phyloP scores from a whole-genome alignment of 1,140 invertebrate species.

The Venturia canescens region DNA sequence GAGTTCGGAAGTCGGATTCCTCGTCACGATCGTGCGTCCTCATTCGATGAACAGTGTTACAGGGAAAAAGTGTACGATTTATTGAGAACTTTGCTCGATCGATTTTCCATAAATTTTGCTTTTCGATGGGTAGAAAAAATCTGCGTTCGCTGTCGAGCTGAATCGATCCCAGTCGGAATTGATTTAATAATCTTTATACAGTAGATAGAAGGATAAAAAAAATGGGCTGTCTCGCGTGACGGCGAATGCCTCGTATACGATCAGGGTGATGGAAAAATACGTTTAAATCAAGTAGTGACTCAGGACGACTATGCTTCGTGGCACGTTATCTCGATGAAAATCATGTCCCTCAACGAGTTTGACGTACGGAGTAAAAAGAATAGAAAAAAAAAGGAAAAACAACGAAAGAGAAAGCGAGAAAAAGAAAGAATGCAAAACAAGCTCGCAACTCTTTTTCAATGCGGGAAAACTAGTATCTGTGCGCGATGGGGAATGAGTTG shows the following conservation, averaged over 20 bases:
- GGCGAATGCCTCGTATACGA: not conserved
- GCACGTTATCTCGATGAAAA: slow-evolving; percentile 1
- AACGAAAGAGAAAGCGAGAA: too few relatives aligned
- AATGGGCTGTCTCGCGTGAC: not conserved
- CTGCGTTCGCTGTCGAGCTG: too few relatives aligned
- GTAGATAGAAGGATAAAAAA: not conserved
- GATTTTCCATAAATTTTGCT: too few relatives aligned
- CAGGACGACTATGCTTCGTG: not conserved
- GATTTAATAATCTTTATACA: not conserved
- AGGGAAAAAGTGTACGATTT: too few relatives aligned
- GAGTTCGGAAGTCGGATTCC: too few relatives aligned
- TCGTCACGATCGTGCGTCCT: too few relatives aligned
- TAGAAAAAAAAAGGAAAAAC: not conserved
- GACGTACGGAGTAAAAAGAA: not conserved
- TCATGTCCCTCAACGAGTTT: slow-evolving; percentile 12
- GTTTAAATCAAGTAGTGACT: slow-evolving; percentile 7
- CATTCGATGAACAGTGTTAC: too few relatives aligned
- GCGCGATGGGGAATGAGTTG: not conserved
- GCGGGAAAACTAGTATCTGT: slow-evolving; percentile 12
- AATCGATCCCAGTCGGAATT: too few relatives aligned
- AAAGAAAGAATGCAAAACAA: not conserved
- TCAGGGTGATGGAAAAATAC: slow-evolving; percentile 4
- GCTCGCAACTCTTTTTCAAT: not conserved
- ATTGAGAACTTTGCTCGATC: too few relatives aligned
- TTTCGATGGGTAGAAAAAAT: too few relatives aligned